These are phyloP conservation scores for Agrenia bidenticulata DNA, from an alignment of 2,888 invertebrate species.

Conservation along the genomic window DNA sequence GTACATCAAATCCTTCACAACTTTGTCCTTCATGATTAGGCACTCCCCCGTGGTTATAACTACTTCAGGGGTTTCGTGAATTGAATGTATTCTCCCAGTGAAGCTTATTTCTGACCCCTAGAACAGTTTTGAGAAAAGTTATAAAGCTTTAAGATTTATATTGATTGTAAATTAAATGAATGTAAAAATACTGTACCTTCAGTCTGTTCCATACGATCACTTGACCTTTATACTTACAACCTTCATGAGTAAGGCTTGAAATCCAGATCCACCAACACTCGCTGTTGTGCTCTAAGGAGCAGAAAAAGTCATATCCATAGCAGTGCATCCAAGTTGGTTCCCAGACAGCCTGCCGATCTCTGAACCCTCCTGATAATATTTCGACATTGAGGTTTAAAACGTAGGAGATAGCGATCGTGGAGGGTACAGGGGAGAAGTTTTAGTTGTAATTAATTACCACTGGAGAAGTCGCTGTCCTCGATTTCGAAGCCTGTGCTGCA, in stretches of 20 bases:
- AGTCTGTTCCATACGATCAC: slow-evolving; percentile 36
- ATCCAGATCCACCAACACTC: slow-evolving; percentile 43
- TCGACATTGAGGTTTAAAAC: too few species aligned
- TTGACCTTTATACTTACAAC: slow-evolving; percentile 19
- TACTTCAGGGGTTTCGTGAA: slow-evolving; percentile 26
- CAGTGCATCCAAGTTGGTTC: slow-evolving; percentile 45
- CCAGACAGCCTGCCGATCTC: slow-evolving; percentile 31
- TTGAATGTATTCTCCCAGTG: slow-evolving; percentile 30
- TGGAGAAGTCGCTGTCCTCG: slow-evolving; percentile 34
- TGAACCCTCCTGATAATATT: not conserved
- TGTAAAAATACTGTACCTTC: too few species aligned
- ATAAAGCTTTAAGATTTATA: not conserved
- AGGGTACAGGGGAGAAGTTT: too few species aligned
- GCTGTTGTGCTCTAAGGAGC: slow-evolving; percentile 31
- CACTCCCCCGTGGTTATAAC: slow-evolving; percentile 39
- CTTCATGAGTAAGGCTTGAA: slow-evolving; percentile 22
- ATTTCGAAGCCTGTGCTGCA: slow-evolving; percentile 46
- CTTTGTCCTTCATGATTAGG: slow-evolving; percentile 29
- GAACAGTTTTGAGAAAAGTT: not conserved
- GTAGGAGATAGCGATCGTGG: too few species aligned
- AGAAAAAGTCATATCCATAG: slow-evolving; percentile 41
- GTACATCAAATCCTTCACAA: slow-evolving; percentile 35
- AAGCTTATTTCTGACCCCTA: slow-evolving; percentile 27
- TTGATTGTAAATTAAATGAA: too few species aligned
- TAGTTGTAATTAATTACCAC: slow-evolving; percentile 10